Percentiles rank a stretch among this genome's conserved stretches.
These are phyloP conservation scores for Hozukius guyotensis DNA, from an alignment of 2,797 vertebrate genomes.

Conservation along the genomic window DNA sequence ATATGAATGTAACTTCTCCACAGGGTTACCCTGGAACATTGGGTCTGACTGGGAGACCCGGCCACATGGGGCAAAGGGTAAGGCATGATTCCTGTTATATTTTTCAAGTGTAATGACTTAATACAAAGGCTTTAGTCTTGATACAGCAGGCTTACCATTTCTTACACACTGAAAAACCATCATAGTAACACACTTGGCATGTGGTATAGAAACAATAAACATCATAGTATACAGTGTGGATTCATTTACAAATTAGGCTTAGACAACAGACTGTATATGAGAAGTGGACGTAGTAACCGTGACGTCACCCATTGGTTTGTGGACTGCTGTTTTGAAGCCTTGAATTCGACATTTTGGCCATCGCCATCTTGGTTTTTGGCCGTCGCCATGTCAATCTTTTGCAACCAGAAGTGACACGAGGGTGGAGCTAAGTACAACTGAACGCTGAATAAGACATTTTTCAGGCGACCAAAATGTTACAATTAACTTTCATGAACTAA, in stretches of 20 bases:
- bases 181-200: background rate
- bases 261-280: background rate
- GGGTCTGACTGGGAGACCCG: constrained; percentile 79
- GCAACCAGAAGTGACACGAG: too few relatives aligned
- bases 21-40: constrained; percentile 84
- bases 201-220: background rate
- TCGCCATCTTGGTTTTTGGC: too few relatives aligned
- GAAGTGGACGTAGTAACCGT: too few relatives aligned
- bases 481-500: too few relatives aligned
- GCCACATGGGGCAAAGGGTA: constrained; percentile 83
- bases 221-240: background rate
- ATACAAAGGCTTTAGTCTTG: background rate
- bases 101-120: background rate
- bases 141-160: background rate
- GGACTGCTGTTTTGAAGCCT: too few relatives aligned
- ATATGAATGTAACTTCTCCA: background rate
- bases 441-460: too few relatives aligned
- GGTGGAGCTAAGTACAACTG: too few relatives aligned
- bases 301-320: too few relatives aligned
- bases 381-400: too few relatives aligned
- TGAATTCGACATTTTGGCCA: too few relatives aligned
- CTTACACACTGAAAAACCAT: background rate
- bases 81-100: constrained; percentile 3
- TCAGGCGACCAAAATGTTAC: too few relatives aligned
- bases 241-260: background rate